phyloP scores from a whole-genome alignment of 2,113 vertebrate species.

The Rhea americana region DNA sequence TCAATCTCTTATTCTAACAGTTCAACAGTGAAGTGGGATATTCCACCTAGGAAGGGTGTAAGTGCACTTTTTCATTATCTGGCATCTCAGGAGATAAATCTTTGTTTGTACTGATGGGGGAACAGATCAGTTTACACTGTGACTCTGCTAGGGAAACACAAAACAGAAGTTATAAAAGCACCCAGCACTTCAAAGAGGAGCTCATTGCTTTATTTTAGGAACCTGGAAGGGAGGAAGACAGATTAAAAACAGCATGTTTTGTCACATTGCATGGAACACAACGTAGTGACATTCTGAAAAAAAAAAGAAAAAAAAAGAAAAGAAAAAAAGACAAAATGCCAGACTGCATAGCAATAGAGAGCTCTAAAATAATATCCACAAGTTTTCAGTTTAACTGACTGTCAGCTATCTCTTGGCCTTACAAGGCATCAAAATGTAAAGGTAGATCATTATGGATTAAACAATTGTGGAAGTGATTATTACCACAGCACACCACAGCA shows the following conservation, averaged over 20 bases:
- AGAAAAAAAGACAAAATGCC: slow-evolving; percentile 36
- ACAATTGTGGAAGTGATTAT: slow-evolving; percentile 44
- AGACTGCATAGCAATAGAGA: slow-evolving; percentile 21
- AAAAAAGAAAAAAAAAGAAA: not conserved
- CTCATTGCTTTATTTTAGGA: slow-evolving; percentile 52
- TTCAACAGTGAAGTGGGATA: not conserved
- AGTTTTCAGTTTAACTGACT: not conserved
- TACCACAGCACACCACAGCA: not conserved
- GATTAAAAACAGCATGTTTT: slow-evolving; percentile 63
- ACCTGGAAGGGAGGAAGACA: slow-evolving; percentile 20
- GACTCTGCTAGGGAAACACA: slow-evolving; percentile 42
- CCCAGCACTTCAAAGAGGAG: slow-evolving; percentile 63
- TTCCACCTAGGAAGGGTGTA: not conserved
- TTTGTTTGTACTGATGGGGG: slow-evolving; percentile 52
- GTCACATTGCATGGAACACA: slow-evolving; percentile 54
- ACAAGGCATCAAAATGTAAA: not conserved
- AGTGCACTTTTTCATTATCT: not conserved
- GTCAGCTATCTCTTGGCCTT: slow-evolving; percentile 11
- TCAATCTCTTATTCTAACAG: not conserved
- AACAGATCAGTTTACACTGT: slow-evolving; percentile 43
- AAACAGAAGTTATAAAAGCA: slow-evolving; percentile 60
- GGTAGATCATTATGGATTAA: slow-evolving; percentile 43
- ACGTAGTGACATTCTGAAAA: slow-evolving; percentile 41
- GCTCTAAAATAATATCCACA: slow-evolving; percentile 46
- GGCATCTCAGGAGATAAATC: slow-evolving; percentile 28